These are phyloP conservation scores for Athalia rosae DNA, from an alignment of 2,888 invertebrate species.

Conservation along the genomic window DNA sequence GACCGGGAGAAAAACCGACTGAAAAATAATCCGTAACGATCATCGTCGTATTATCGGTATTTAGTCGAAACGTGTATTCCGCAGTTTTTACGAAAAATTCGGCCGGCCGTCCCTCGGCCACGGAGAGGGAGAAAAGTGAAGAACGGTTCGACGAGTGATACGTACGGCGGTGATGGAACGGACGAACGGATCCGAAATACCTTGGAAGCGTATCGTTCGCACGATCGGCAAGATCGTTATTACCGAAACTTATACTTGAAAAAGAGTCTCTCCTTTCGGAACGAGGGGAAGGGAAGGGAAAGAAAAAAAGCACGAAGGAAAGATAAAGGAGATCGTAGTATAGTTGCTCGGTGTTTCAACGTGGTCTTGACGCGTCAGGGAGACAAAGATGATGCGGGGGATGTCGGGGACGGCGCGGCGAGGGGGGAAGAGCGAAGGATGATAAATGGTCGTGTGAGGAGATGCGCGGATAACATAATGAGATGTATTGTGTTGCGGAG, in stretches of 20 bases:
- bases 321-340: neutral
- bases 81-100: too few relatives aligned
- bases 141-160: too few relatives aligned
- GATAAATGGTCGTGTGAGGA: constrained; percentile 66
- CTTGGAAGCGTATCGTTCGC: too few relatives aligned
- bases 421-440: constrained; percentile 58
- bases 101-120: too few relatives aligned
- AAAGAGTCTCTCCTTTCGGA: too few relatives aligned
- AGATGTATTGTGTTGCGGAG: constrained; percentile 66
- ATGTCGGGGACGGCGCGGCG: constrained; percentile 44
- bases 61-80: too few relatives aligned
- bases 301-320: neutral
- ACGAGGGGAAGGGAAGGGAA: neutral
- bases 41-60: too few relatives aligned
- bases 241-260: too few relatives aligned
- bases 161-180: too few relatives aligned
- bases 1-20: constrained; percentile 48
- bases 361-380: constrained; percentile 45
- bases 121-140: too few relatives aligned
- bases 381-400: constrained; percentile 43
- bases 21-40: constrained; percentile 7
- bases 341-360: constrained; percentile 43
- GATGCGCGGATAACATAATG: constrained; percentile 71
- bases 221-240: constrained; percentile 44
- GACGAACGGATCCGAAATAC: too few relatives aligned